Evolutionary conservation across 2,797 vertebrate species (phyloP).

Genomic region (Cottoperca gobio): DNA sequence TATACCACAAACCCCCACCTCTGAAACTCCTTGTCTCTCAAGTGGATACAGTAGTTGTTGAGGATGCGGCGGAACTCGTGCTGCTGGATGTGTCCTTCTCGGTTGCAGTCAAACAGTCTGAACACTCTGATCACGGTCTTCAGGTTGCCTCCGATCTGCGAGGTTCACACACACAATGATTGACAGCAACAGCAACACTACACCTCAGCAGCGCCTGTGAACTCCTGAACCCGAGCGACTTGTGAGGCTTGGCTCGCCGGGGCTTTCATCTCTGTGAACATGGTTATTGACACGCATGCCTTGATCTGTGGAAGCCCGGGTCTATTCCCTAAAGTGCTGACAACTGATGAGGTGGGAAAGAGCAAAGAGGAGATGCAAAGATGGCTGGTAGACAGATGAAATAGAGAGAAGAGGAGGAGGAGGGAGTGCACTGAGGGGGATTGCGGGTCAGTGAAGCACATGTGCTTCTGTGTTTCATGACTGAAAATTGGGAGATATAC

Average conservation of each 20-base stretch:
- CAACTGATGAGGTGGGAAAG: slow-evolving; percentile 26
- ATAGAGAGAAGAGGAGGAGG: not conserved
- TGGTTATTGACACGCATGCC: slow-evolving; percentile 41
- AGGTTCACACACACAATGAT: slow-evolving; percentile 51
- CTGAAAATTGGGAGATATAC: not conserved
- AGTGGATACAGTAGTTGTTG: slow-evolving; percentile 72
- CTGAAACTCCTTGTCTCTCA: slow-evolving; percentile 74
- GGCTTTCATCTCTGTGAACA: slow-evolving; percentile 63
- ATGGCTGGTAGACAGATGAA: slow-evolving; percentile 13
- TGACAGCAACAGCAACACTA: slow-evolving; percentile 38
- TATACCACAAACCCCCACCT: slow-evolving; percentile 58
- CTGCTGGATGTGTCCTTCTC: slow-evolving; percentile 60
- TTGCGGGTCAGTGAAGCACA: slow-evolving; percentile 17
- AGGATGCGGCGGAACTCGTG: slow-evolving; percentile 67
- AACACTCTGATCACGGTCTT: slow-evolving; percentile 76
- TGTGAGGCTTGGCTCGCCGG: not conserved
- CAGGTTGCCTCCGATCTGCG: slow-evolving; percentile 79
- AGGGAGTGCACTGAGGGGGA: slow-evolving; percentile 3
- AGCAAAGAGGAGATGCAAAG: slow-evolving; percentile 21
- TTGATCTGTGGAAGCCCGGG: slow-evolving; percentile 50
- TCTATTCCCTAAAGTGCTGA: slow-evolving; percentile 37
- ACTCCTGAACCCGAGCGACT: slow-evolving; percentile 55
- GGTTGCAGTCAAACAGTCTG: slow-evolving; percentile 73
- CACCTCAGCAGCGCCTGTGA: slow-evolving; percentile 35
- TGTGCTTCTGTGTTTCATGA: not conserved